Percentiles rank a stretch among this genome's conserved stretches.
Conservation (phyloP, 2,113 vertebrate genomes). For the Lasiurus cinereus region DNA sequence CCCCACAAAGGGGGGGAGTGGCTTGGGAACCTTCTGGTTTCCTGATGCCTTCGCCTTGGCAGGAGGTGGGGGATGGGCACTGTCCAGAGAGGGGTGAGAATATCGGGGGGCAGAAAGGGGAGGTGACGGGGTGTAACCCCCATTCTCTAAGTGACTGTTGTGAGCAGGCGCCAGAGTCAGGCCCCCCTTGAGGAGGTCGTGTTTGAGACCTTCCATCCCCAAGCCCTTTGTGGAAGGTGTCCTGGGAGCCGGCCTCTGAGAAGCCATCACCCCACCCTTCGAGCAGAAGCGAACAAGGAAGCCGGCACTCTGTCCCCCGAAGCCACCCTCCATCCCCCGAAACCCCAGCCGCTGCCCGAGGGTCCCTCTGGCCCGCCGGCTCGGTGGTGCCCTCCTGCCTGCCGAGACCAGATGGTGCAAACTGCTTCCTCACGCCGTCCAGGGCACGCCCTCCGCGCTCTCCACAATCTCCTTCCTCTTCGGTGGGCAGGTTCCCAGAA, state of each 20-base stretch:
- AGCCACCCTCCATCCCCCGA: not conserved
- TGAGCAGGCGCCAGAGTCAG: not conserved
- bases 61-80: not conserved
- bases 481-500: not conserved
- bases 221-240: not conserved
- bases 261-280: not conserved
- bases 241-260: not conserved
- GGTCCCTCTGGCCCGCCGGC: rapidly evolving
- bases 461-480: not conserved
- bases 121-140: not conserved
- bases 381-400: rapidly evolving
- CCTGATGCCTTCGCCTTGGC: not conserved
- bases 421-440: not conserved
- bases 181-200: not conserved
- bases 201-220: not conserved
- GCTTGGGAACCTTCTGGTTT: not conserved
- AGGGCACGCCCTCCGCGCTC: not conserved
- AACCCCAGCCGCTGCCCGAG: not conserved
- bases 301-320: not conserved
- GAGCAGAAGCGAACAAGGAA: not conserved
- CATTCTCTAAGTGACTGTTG: not conserved
- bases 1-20: not conserved
- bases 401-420: rapidly evolving
- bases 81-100: not conserved
- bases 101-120: no score